phyloP scores from a whole-genome alignment of 2,888 invertebrate species.

The Troides oblongomaculatus region DNA sequence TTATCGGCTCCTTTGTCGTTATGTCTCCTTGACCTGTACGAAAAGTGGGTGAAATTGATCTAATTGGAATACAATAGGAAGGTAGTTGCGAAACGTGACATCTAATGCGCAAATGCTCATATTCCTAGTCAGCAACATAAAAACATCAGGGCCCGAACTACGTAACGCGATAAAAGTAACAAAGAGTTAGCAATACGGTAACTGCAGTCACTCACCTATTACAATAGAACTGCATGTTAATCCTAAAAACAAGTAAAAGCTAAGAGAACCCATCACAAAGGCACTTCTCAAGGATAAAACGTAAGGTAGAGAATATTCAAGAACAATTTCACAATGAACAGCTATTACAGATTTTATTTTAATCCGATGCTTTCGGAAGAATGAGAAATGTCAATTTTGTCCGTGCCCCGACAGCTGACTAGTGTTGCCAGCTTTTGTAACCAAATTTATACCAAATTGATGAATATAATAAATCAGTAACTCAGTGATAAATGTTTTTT shows the following conservation, averaged over 20 bases:
- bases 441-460: not conserved
- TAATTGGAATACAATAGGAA: constrained; percentile 15
- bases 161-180: constrained; percentile 43
- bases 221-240: constrained; percentile 56
- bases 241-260: constrained; percentile 56
- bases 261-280: constrained; percentile 56
- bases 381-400: constrained; percentile 45
- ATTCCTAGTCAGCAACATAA: constrained; percentile 33
- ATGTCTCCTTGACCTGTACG: constrained; percentile 41
- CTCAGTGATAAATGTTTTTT: too few species aligned
- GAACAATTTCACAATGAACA: constrained; percentile 49
- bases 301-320: constrained; percentile 29
- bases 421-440: constrained; percentile 43
- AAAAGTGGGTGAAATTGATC: constrained; percentile 27
- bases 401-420: constrained; percentile 48
- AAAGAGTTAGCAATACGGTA: constrained; percentile 43
- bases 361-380: constrained; percentile 44
- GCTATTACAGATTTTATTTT: constrained; percentile 49
- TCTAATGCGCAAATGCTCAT: constrained; percentile 45
- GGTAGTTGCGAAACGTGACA: constrained; percentile 25
- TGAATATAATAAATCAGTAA: too few species aligned
- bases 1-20: constrained; percentile 33
- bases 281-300: constrained; percentile 20
- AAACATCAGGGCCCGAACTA: constrained; percentile 32
- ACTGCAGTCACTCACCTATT: constrained; percentile 61